These are phyloP conservation scores for Hirudinaria manillensis DNA, from an alignment of 2,888 invertebrate species.

Conservation along the genomic window DNA sequence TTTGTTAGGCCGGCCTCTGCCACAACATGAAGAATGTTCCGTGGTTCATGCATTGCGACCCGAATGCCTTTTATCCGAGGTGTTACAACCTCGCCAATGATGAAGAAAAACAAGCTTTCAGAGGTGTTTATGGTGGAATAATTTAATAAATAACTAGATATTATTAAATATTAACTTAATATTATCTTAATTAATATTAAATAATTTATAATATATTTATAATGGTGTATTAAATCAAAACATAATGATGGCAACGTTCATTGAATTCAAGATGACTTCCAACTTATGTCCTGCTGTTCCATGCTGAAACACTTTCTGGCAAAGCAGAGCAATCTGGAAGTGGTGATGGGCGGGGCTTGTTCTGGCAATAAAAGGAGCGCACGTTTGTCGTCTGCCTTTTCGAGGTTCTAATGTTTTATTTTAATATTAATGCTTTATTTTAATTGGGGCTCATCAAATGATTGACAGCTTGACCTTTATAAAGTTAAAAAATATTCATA, in stretches of 20 bases:
- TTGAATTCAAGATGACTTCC: conserved; percentile 29
- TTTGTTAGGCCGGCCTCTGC: conserved; percentile 42
- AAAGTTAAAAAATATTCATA: no score
- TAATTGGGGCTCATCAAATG: no score
- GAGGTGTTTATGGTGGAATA: conserved; percentile 34
- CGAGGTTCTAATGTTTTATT: background rate
- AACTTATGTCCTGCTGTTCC: conserved; percentile 23
- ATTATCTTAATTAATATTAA: no score
- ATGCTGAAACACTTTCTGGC: conserved; percentile 28
- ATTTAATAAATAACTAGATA: background rate
- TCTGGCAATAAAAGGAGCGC: background rate
- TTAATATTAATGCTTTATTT: no score
- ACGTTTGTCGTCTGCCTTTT: conserved; percentile 12
- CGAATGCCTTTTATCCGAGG: conserved; percentile 74
- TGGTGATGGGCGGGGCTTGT: conserved; percentile 18
- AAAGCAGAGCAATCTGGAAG: background rate
- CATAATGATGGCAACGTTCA: no score
- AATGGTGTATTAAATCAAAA: no score
- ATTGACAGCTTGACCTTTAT: no score
- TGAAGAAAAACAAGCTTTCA: conserved; percentile 43
- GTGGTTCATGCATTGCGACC: conserved; percentile 56
- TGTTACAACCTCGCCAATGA: conserved; percentile 66
- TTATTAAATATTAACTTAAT: no score
- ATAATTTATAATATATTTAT: no score
- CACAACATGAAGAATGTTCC: conserved; percentile 40